Evolutionary conservation across 2,113 vertebrate species (phyloP).

Genomic region (Rattus rattus): DNA sequence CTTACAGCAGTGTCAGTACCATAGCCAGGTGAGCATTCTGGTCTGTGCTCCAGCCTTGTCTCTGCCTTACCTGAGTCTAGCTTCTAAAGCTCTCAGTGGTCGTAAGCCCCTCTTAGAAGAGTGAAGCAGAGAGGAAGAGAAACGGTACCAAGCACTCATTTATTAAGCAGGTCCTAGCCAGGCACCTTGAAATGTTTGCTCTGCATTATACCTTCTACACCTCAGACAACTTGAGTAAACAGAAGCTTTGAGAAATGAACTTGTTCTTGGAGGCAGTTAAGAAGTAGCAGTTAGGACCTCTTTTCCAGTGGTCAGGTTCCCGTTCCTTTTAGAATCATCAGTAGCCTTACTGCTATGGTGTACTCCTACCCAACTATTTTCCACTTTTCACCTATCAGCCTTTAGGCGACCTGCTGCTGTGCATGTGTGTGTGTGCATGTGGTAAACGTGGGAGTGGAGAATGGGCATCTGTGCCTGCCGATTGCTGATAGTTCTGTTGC

Average conservation of each 20-base stretch:
- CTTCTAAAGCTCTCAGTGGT: neutral
- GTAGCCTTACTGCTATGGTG: neutral
- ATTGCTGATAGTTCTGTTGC: neutral
- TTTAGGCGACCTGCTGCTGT: neutral
- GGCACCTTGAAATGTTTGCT: conserved; percentile 25
- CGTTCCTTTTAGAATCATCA: conserved; percentile 24
- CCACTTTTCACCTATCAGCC: neutral
- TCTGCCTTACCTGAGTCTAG: conserved; percentile 3
- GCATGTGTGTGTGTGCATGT: rapidly evolving
- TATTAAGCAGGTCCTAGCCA: conserved; percentile 1
- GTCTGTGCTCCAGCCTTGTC: neutral
- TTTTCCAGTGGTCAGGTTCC: conserved; percentile 4
- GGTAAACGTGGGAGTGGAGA: neutral
- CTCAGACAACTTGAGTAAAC: conserved; percentile 24
- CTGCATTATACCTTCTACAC: conserved; percentile 39
- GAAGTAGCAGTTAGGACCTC: conserved; percentile 12
- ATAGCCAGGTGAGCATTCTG: conserved; percentile 34
- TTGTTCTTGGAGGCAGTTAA: conserved; percentile 38
- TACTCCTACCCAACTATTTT: conserved; percentile 34
- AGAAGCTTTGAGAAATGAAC: conserved; percentile 32
- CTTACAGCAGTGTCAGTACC: conserved; percentile 7
- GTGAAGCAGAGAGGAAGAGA: neutral
- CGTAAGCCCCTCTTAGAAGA: conserved; percentile 11
- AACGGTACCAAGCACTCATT: neutral
- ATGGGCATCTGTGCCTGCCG: neutral